A percentile compares a stretch with the other conserved stretches of the same genome.
These are phyloP conservation scores for Pelecanoides urinatrix DNA, from an alignment of 2,113 vertebrate species.

Conservation along the genomic window DNA sequence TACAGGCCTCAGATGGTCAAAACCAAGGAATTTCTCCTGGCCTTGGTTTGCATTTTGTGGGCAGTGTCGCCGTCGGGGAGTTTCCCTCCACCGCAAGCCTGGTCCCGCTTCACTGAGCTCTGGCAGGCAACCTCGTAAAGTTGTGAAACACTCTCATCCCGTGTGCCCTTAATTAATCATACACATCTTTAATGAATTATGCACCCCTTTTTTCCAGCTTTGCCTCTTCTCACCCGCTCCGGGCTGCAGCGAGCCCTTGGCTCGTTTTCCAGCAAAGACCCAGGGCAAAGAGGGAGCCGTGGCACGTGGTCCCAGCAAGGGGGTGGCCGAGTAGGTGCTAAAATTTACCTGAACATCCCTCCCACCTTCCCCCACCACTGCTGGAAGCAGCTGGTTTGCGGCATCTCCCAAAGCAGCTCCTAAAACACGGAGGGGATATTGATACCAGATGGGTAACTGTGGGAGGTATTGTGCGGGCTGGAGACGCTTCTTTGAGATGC, in stretches of 20 bases:
- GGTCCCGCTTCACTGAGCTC: neutral
- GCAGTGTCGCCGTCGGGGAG: accelerated
- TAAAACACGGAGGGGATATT: neutral
- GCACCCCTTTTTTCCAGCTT: neutral
- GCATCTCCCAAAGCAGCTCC: neutral
- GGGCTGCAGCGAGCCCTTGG: neutral
- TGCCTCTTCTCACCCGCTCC: accelerated
- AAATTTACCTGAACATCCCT: neutral
- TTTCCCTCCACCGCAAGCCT: neutral
- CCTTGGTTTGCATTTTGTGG: neutral
- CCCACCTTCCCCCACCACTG: accelerated
- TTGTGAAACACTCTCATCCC: neutral
- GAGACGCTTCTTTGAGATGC: neutral
- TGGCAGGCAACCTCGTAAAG: neutral
- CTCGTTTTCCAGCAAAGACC: accelerated
- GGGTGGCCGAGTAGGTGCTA: neutral
- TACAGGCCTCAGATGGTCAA: neutral
- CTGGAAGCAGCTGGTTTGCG: neutral
- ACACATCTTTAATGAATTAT: neutral
- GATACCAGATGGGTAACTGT: neutral
- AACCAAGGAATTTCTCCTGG: neutral
- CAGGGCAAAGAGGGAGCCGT: accelerated
- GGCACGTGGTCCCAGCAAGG: accelerated
- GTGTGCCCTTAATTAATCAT: neutral
- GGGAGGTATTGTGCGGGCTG: neutral